Percentiles rank a stretch among this genome's conserved stretches.
Conservation (phyloP, 2,888 invertebrate genomes). For the Hirtodrosophila trivittata region DNA sequence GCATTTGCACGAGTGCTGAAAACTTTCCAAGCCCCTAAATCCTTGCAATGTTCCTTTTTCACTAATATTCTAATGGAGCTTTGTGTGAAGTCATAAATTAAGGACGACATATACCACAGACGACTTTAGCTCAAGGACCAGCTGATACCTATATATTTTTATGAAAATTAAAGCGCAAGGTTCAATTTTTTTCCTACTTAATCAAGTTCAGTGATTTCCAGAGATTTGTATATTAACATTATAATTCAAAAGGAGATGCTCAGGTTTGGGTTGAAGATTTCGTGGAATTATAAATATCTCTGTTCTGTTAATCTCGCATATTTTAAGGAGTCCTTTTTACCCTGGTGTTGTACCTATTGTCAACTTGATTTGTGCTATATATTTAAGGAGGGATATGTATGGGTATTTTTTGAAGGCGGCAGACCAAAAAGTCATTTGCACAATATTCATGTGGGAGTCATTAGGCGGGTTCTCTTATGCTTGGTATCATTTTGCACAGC, state of each 20-base stretch:
- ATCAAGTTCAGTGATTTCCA: background rate
- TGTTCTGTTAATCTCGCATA: constrained; percentile 34
- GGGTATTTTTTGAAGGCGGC: constrained; percentile 34
- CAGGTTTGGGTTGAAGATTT: constrained; percentile 3
- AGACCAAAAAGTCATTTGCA: constrained; percentile 64
- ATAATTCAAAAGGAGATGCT: background rate
- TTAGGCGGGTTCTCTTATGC: constrained; percentile 41
- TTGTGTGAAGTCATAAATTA: constrained; percentile 22
- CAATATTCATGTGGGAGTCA: constrained; percentile 66
- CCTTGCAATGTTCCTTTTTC: constrained; percentile 5
- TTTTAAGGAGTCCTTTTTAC: constrained; percentile 17
- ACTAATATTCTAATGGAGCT: constrained; percentile 23
- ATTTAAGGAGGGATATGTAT: constrained; percentile 25
- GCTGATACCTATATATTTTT: background rate
- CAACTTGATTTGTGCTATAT: constrained; percentile 12
- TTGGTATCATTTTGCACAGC: constrained; percentile 32
- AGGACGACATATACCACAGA: background rate
- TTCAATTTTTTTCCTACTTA: background rate
- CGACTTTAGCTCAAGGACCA: constrained; percentile 7
- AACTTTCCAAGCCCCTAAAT: constrained; percentile 17
- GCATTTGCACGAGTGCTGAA: background rate
- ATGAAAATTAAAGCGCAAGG: background rate
- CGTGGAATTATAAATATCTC: constrained; percentile 3
- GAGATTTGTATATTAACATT: background rate
- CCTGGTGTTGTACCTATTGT: constrained; percentile 12